Conservation (phyloP, 2,113 vertebrate genomes). For the Myotis yumanensis region DNA sequence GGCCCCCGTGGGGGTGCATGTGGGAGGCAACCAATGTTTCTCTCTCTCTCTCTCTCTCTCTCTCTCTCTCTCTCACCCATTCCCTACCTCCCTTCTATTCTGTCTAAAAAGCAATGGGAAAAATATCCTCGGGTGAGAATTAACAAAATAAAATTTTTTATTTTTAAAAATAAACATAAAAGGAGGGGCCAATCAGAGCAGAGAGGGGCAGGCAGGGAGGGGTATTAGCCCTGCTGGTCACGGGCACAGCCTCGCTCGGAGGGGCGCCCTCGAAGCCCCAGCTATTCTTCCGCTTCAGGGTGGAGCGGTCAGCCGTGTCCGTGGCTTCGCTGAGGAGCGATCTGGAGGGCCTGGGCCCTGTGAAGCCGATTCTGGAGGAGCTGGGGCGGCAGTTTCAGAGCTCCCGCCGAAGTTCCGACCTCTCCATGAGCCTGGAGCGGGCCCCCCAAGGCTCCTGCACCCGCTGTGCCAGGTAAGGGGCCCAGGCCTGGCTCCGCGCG, state of each 20-base stretch:
- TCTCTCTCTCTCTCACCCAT: too few relatives aligned
- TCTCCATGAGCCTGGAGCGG: conserved; percentile 64
- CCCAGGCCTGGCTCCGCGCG: background rate
- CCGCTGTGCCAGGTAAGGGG: conserved; percentile 72
- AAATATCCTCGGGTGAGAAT: background rate
- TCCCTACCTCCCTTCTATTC: background rate
- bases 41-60: too few relatives aligned
- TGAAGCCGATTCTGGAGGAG: conserved; percentile 80
- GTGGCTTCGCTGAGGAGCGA: conserved; percentile 75
- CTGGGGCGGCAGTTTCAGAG: conserved; percentile 71
- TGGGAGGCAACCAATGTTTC: background rate
- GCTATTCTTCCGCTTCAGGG: conserved; percentile 45
- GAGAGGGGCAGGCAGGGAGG: rapidly evolving
- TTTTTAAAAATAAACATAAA: too few relatives aligned
- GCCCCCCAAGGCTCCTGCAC: conserved; percentile 61
- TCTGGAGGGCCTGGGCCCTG: conserved; percentile 74
- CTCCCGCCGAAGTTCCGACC: conserved; percentile 64
- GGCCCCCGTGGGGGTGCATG: too few relatives aligned
- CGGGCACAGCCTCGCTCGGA: background rate
- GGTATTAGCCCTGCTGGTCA: rapidly evolving
- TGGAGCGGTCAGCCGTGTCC: conserved; percentile 74
- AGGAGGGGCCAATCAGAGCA: background rate
- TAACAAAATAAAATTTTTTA: too few relatives aligned
- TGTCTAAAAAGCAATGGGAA: background rate
- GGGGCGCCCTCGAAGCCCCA: background rate